phyloP scores from a whole-genome alignment of 92 coral and sea anemone genomes.

The Phymanthus crucifer region DNA sequence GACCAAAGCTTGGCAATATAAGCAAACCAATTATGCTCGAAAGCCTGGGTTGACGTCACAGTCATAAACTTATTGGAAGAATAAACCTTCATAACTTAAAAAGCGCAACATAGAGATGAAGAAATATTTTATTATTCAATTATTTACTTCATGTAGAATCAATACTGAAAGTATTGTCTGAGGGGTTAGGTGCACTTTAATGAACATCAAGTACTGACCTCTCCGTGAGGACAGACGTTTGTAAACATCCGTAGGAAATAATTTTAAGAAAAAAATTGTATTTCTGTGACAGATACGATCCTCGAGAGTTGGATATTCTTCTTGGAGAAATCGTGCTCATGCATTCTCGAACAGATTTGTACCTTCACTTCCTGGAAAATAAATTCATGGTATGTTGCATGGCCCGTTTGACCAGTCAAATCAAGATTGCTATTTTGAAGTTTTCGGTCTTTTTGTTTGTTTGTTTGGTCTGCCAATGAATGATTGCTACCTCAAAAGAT shows the following conservation, averaged over 20 bases:
- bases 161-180: no score
- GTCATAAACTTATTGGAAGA: neutral
- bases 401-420: neutral
- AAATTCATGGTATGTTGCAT: slow-evolving; percentile 56
- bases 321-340: slow-evolving; percentile 89
- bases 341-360: slow-evolving; percentile 98
- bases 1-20: no score
- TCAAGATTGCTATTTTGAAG: neutral
- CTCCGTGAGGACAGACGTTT: no score
- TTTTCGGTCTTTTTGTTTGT: no score
- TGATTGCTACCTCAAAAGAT: no score
- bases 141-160: no score
- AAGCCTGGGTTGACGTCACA: neutral
- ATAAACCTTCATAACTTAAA: no score
- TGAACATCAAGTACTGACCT: no score
- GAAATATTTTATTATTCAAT: no score
- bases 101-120: no score
- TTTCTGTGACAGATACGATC: slow-evolving; percentile 74
- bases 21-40: neutral
- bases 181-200: no score
- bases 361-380: slow-evolving; percentile 76
- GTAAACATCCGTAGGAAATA: no score
- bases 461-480: neutral
- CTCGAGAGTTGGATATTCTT: slow-evolving; percentile 85
- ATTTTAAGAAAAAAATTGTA: neutral